Base-by-base conservation (phyloP, 2,888 invertebrate genomes). In the Tachina lurida region DNA sequence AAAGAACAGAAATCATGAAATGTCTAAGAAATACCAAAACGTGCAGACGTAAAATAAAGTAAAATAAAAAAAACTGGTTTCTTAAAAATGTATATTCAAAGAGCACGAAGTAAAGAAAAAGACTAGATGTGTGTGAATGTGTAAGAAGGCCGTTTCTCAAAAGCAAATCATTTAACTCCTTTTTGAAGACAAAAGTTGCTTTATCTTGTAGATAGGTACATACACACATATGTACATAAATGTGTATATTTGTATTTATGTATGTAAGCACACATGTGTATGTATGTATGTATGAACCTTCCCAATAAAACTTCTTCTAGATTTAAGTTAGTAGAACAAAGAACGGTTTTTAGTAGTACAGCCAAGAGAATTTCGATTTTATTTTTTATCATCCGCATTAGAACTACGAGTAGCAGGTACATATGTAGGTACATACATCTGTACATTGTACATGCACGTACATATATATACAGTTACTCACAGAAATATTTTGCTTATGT, bases 241-340 rank as follows among this genome's bases (percentile, higher is more conserved):
- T 22, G 1, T 31, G 31, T 1, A 22, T 31, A n/a, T n/a, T n/a
- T 49, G 5, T 2, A 10, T 2, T 1, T 10, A n/a, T 3, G 15
- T 52, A 12, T 15, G 10, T 85, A 70, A n/a, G n/a, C 74, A 31
- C 4, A 31, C 0, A 4, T 31, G 4, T 31, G 2, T 31, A 31
- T 31, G 31, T 52, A n/a, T 17, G 8, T 1, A 3, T 15, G 15
- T 52, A 12, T 15, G 10, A 82, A 70, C 74, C 82, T 73, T 84
- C 62, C 70, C 73, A 74, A 58, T 19, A 49, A 63, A 60, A 76
- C 62, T 54, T 63, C 74, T 75, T 65, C 54, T 58, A 73, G 77
- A 82, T 85, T 75, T 82, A 82, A 85, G 85, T 85, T 76, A 85
- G 82, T 85, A 74, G 85, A 85, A 85, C 85, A 85, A 82, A 74